A percentile compares a stretch with the other conserved stretches of the same genome.
Conservation (phyloP, 2,797 vertebrate genomes). For the Chiroxiphia lanceolata region DNA sequence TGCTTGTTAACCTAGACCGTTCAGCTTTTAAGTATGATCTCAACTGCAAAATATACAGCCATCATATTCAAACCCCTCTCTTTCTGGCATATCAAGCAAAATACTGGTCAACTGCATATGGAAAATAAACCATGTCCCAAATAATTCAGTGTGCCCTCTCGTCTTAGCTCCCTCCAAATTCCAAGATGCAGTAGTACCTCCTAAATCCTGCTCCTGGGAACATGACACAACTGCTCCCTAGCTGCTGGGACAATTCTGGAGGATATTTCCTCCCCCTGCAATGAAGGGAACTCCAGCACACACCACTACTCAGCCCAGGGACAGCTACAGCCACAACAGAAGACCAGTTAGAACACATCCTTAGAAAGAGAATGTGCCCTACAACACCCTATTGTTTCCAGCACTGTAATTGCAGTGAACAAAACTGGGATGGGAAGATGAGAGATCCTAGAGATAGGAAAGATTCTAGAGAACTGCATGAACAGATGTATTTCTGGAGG, state of each 20-base stretch:
- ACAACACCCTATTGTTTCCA: neutral
- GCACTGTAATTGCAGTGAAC: neutral
- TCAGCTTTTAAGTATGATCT: neutral
- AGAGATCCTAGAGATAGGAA: neutral
- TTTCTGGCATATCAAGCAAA: neutral
- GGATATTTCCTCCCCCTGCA: neutral
- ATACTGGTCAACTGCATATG: neutral
- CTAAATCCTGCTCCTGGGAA: neutral
- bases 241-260: neutral
- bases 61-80: neutral
- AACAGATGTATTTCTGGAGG: neutral
- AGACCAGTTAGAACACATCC: neutral
- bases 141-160: neutral
- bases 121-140: neutral
- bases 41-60: neutral
- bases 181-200: neutral
- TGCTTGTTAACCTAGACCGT: neutral
- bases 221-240: neutral
- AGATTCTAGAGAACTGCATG: rapidly evolving
- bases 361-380: neutral
- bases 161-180: neutral
- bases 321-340: neutral
- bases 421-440: neutral
- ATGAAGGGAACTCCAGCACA: rapidly evolving
- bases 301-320: neutral